Evolutionary conservation across 2,888 invertebrate species (phyloP).

Genomic region (Mellilla xanthometata): DNA sequence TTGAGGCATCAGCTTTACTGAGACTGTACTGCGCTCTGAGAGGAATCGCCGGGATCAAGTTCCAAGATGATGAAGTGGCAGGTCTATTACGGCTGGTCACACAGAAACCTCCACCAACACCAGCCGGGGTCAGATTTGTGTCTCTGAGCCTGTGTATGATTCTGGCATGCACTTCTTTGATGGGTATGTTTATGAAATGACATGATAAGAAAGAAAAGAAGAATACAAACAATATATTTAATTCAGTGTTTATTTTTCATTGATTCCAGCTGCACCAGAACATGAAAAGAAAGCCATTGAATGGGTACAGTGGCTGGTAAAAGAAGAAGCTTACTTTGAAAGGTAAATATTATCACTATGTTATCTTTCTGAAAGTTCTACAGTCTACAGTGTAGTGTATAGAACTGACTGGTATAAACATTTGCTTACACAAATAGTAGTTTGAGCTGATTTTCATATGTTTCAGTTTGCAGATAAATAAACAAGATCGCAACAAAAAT

Average conservation of each 20-base stretch:
- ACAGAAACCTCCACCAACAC: constrained; percentile 93
- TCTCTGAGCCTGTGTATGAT: constrained; percentile 96
- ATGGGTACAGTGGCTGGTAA: constrained; percentile 97
- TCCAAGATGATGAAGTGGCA: constrained; percentile 94
- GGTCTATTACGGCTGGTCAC: constrained; percentile 93
- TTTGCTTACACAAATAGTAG: too few relatives aligned
- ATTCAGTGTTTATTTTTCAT: neutral
- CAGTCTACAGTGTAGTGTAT: too few relatives aligned
- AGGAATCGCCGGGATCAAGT: constrained; percentile 96
- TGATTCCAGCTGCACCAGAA: constrained; percentile 83
- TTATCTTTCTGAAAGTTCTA: too few relatives aligned
- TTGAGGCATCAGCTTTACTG: constrained; percentile 94
- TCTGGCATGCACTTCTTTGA: constrained; percentile 95
- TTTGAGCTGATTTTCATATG: too few relatives aligned
- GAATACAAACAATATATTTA: constrained; percentile 3
- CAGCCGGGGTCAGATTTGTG: constrained; percentile 95
- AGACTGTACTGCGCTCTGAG: constrained; percentile 95
- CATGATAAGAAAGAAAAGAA: too few relatives aligned
- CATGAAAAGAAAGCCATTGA: constrained; percentile 94
- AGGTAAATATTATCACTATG: too few relatives aligned
- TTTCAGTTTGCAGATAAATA: too few relatives aligned
- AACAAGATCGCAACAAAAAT: too few relatives aligned
- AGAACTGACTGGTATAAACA: too few relatives aligned
- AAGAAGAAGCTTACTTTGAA: constrained; percentile 94
- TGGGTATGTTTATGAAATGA: too few relatives aligned